Evolutionary conservation across 2,797 vertebrate species (phyloP), one percentile per base, ranked within the genome.

Genomic region (Notoglanidium macrostoma): DNA sequence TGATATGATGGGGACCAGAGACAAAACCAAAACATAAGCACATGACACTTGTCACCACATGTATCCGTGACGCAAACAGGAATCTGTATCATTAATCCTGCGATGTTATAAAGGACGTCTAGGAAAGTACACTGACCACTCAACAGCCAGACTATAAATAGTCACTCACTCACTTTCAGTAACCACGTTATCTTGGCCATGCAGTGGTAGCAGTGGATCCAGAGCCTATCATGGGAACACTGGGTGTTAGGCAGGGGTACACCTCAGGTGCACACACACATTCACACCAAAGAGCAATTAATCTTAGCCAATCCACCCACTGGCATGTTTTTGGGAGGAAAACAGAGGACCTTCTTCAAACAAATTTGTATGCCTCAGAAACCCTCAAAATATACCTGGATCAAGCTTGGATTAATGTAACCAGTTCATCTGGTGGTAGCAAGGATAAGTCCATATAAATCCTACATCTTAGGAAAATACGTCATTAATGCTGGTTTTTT

Each of bases 131-230:
- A n/a, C 14, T 46, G 59, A 46, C 79, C 79, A 29, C 15, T 49
- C 26, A 63, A n/a, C 17, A 63, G n/a, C 59, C 26, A 49, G 17
- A 19, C 59, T 65, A 65, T 82, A 65, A 82, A 82, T 82, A 82
- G 8, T 19, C 61, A 29, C 40, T 61, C 76, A 11, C 55, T 61
- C 76, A 10, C 29, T 26, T 82, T 65, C 23, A 65, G 44, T 49
- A 67, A 32, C 44, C 9, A 32, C n/a, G 51, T 65, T 67, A 82
- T 67, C 61, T 82, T 82, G 44, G 44, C 51, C 59, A 10, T 10
- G 79, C 40, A 46, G 78, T 44, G 23, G 59, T 46, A 14, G 11
- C 57, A 46, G 79, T 46, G 35, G 57, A 19, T 46, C 8, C 61
- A 67, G 61, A 19, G 61, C 32, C 78, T 61, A 44, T 61, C 78